phyloP scores from a whole-genome alignment of 2,113 vertebrate species.

The Neolamprologus falcicula region DNA sequence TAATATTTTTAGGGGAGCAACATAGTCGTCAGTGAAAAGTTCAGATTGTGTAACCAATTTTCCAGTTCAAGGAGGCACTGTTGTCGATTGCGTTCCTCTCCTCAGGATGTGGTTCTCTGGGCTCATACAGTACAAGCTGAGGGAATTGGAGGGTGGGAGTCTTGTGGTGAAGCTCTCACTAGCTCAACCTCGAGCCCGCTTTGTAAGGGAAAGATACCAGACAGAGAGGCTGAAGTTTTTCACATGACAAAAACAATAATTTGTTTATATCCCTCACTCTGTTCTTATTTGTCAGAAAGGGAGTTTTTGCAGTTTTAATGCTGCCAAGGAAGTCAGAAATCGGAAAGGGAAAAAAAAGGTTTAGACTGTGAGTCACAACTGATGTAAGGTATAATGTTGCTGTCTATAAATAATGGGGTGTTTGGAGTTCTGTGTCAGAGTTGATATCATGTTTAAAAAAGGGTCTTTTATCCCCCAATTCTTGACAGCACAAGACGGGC shows the following conservation, averaged over 20 bases:
- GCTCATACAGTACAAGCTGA: constrained; percentile 63
- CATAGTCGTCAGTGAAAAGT: constrained; percentile 73
- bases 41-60: constrained; percentile 77
- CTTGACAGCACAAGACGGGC: constrained; percentile 13
- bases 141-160: constrained; percentile 64
- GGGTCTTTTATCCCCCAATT: constrained; percentile 35
- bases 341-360: constrained; percentile 19
- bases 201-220: constrained; percentile 69
- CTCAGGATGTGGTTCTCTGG: constrained; percentile 75
- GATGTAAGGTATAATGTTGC: constrained; percentile 31
- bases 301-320: background rate
- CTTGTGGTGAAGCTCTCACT: constrained; percentile 63
- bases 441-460: constrained; percentile 24
- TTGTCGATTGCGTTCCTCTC: constrained; percentile 65
- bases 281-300: constrained; percentile 22
- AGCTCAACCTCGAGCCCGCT: constrained; percentile 53
- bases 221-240: constrained; percentile 58
- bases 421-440: constrained; percentile 35
- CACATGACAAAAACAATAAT: constrained; percentile 69
- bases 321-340: constrained; percentile 37
- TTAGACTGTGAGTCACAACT: constrained; percentile 26
- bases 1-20: constrained; percentile 72
- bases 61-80: constrained; percentile 71
- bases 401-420: constrained; percentile 42
- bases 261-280: constrained; percentile 55